Percentiles rank a stretch among this genome's conserved stretches.
Conservation (phyloP, 1,140 invertebrate species). For the Cryptotermes secundus region DNA sequence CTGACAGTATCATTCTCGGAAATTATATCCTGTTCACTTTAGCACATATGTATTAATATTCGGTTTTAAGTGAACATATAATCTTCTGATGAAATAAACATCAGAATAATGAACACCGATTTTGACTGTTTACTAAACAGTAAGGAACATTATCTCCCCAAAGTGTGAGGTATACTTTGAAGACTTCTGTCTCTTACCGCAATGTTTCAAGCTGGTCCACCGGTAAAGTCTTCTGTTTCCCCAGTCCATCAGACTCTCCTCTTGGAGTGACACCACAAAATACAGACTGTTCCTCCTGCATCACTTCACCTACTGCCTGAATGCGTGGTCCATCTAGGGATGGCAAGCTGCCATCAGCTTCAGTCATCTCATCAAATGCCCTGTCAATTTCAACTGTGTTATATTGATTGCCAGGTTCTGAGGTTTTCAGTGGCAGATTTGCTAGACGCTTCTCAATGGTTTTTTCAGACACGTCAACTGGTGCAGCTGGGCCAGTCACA, state of each 20-base stretch:
- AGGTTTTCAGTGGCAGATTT: neutral
- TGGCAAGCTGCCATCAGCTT: neutral
- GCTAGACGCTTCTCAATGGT: conserved; percentile 38
- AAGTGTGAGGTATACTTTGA: no score
- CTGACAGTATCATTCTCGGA: no score
- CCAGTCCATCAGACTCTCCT: neutral
- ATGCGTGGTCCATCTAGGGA: neutral
- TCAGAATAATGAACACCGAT: no score
- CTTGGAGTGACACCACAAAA: neutral
- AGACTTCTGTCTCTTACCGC: neutral
- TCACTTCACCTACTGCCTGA: neutral
- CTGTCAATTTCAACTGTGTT: neutral
- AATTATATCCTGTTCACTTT: no score
- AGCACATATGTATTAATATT: no score
- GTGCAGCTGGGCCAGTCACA: conserved; percentile 55
- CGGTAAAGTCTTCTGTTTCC: neutral
- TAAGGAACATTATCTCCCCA: no score
- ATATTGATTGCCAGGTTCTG: neutral
- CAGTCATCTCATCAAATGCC: neutral
- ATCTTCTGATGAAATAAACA: no score
- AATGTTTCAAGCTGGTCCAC: neutral
- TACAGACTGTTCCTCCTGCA: neutral
- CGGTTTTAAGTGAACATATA: no score
- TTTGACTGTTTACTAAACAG: no score
- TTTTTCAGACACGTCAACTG: conserved; percentile 50